Evolutionary conservation across 2,113 vertebrate species (phyloP).

Genomic region (Callospermophilus lateralis): DNA sequence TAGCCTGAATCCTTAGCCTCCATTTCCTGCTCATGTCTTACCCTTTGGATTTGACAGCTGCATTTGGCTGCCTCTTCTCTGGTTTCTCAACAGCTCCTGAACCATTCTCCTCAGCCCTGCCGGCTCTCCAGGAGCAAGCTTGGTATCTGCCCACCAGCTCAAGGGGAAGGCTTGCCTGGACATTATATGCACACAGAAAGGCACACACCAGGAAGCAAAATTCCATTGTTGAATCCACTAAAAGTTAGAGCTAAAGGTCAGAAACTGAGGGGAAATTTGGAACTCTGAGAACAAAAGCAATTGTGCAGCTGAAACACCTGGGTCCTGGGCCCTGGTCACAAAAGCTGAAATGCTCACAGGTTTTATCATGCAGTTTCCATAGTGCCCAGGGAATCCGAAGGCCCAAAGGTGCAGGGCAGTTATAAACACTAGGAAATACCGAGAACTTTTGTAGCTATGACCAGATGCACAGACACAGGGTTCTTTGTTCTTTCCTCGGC

Average conservation of each 20-base stretch:
- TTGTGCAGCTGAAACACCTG: accelerated
- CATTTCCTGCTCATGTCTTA: not conserved
- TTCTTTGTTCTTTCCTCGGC: not conserved
- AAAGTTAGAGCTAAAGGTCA: not conserved
- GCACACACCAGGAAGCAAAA: not conserved
- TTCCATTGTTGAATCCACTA: not conserved
- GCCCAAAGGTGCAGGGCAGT: not conserved
- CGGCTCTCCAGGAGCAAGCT: not conserved
- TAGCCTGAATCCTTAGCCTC: not conserved
- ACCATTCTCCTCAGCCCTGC: not conserved
- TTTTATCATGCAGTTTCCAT: not conserved
- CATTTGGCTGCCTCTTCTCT: not conserved
- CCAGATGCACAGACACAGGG: accelerated
- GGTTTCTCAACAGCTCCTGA: not conserved
- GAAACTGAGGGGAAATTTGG: not conserved
- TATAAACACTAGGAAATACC: accelerated
- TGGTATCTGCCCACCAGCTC: not conserved
- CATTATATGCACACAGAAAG: too few species aligned
- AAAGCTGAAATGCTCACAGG: accelerated
- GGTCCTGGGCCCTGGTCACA: not conserved
- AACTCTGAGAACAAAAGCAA: not conserved
- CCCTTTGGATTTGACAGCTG: not conserved
- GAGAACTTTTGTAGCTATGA: not conserved
- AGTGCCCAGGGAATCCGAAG: not conserved
- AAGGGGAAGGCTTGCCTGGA: not conserved